phyloP scores from a whole-genome alignment of 2,888 invertebrate species.

The Papilio protenor region DNA sequence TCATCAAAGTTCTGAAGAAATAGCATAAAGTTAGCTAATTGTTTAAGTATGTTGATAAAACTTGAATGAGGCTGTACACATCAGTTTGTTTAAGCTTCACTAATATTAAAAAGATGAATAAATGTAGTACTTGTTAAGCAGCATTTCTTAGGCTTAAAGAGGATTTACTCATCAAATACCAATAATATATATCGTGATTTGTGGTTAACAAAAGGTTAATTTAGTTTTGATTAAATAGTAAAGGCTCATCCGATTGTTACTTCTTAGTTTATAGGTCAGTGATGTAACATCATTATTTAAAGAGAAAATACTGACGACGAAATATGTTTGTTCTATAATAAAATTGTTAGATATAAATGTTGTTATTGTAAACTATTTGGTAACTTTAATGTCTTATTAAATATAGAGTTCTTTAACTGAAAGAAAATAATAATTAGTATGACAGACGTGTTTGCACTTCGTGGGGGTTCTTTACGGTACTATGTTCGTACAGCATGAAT shows the following conservation, averaged over 20 bases:
- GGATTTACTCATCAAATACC: conserved; percentile 1
- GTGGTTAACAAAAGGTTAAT: not conserved
- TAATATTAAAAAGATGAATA: not conserved
- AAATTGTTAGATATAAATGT: not conserved
- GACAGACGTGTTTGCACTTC: not conserved
- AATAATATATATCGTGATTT: not conserved
- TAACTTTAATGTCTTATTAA: not conserved
- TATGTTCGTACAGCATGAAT: not conserved
- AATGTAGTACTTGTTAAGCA: not conserved
- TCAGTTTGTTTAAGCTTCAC: not conserved
- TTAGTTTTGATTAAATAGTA: not conserved
- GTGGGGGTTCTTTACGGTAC: conserved; percentile 9
- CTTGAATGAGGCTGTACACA: not conserved
- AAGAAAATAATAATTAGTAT: conserved; percentile 11
- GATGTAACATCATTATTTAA: not conserved
- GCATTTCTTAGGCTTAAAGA: not conserved
- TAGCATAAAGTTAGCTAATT: not conserved
- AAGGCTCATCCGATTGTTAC: not conserved
- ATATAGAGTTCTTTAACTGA: not conserved
- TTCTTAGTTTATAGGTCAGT: not conserved
- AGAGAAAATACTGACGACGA: not conserved
- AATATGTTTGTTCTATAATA: not conserved
- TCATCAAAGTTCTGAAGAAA: not conserved
- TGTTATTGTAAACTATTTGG: not conserved
- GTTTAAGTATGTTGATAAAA: not conserved